Evolutionary conservation across 2,113 vertebrate genomes (phyloP).

Genomic region (Ceyx cyanopectus): DNA sequence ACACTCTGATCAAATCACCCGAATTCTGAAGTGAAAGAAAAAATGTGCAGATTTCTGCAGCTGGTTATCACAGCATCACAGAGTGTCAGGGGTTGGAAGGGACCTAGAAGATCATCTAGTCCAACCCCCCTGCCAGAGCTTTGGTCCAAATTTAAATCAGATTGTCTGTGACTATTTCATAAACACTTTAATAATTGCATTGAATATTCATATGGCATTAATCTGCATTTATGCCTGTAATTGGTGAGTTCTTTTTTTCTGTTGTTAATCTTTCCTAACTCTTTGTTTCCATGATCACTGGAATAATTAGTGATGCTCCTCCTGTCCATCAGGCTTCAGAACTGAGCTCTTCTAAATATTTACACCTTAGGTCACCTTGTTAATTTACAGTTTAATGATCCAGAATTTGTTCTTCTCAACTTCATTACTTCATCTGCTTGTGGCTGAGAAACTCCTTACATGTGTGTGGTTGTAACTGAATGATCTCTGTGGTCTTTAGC

Average conservation of each 20-base stretch:
- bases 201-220: conserved; percentile 21
- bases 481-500: background rate
- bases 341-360: conserved; percentile 17
- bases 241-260: conserved; percentile 7
- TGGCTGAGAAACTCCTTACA: background rate
- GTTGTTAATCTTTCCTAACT: background rate
- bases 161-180: background rate
- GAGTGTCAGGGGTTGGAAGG: no score
- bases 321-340: background rate
- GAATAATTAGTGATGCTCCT: background rate
- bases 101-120: no score
- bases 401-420: background rate
- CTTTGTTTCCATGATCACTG: background rate
- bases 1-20: background rate
- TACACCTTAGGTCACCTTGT: background rate
- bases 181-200: background rate
- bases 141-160: background rate
- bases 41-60: background rate
- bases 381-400: background rate
- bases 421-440: background rate
- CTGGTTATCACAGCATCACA: background rate
- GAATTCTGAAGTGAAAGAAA: background rate
- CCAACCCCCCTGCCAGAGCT: no score
- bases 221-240: conserved; percentile 33
- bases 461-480: background rate